phyloP scores from a whole-genome alignment of 2,797 vertebrate species.

The Dicrostonyx torquatus region DNA sequence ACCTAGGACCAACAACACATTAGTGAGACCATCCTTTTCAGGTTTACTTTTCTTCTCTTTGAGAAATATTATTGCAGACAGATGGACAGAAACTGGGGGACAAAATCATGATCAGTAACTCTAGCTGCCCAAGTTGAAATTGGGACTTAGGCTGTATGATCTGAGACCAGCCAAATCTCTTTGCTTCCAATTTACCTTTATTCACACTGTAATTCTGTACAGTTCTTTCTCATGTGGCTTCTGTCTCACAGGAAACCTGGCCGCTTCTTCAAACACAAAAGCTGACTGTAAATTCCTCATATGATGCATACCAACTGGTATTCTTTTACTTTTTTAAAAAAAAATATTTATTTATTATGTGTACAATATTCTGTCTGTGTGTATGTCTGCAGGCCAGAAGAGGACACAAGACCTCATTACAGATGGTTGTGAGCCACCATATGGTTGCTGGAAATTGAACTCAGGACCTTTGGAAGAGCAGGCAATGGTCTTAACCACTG shows the following conservation, averaged over 20 bases:
- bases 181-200: conserved; percentile 41
- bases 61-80: not conserved
- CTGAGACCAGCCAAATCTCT: not conserved
- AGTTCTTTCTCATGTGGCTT: not conserved
- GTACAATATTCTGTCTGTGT: too few relatives aligned
- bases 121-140: not conserved
- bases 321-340: too few relatives aligned
- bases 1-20: too few relatives aligned
- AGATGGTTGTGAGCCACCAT: too few relatives aligned
- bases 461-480: too few relatives aligned
- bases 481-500: too few relatives aligned
- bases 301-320: not conserved
- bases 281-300: not conserved
- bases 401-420: too few relatives aligned
- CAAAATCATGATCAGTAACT: not conserved
- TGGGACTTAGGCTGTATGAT: not conserved
- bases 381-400: too few relatives aligned
- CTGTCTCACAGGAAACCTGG: not conserved
- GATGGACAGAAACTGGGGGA: not conserved
- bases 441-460: too few relatives aligned
- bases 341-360: too few relatives aligned
- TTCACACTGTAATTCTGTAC: not conserved
- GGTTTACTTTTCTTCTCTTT: not conserved
- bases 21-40: not conserved
- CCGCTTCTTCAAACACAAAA: not conserved